phyloP scores from a whole-genome alignment of 2,888 invertebrate genomes.

The Aporophyla lueneburgensis region DNA sequence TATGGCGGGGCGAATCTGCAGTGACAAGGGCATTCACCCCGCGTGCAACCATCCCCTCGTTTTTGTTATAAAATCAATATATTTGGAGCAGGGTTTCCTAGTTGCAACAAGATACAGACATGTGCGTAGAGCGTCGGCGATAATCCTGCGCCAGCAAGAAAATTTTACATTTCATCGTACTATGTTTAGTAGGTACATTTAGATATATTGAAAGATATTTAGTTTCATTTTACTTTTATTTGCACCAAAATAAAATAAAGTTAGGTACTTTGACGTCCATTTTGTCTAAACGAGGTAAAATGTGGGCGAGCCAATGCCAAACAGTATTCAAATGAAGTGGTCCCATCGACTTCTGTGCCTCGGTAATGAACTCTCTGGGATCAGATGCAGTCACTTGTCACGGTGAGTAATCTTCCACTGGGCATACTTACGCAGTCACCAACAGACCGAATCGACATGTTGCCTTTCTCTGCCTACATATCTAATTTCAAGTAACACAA shows the following conservation, averaged over 20 bases:
- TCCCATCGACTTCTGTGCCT: conserved; percentile 44
- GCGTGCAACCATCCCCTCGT: conserved; percentile 88
- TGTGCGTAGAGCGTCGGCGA: conserved; percentile 54
- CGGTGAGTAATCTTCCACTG: conserved; percentile 57
- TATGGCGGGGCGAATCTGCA: conserved; percentile 88
- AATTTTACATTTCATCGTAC: conserved; percentile 6
- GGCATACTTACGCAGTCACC: conserved; percentile 37
- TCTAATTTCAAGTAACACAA: conserved; percentile 55
- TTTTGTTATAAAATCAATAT: conserved; percentile 91
- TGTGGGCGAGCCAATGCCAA: conserved; percentile 32
- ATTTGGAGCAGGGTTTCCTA: conserved; percentile 83
- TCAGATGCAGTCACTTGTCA: conserved; percentile 59
- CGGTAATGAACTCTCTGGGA: conserved; percentile 57
- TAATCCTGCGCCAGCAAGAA: conserved; percentile 24
- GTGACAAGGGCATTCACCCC: conserved; percentile 89
- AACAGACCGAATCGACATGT: conserved; percentile 59
- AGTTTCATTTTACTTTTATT: background rate
- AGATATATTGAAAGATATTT: background rate
- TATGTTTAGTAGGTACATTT: background rate
- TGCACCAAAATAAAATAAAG: conserved; percentile 1
- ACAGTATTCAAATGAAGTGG: conserved; percentile 65
- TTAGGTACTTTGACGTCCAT: background rate
- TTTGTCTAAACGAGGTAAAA: conserved; percentile 33
- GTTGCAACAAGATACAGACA: conserved; percentile 76
- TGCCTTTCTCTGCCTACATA: conserved; percentile 59